phyloP scores from a whole-genome alignment of 2,888 invertebrate species.

The Barypeithes pellucidus region DNA sequence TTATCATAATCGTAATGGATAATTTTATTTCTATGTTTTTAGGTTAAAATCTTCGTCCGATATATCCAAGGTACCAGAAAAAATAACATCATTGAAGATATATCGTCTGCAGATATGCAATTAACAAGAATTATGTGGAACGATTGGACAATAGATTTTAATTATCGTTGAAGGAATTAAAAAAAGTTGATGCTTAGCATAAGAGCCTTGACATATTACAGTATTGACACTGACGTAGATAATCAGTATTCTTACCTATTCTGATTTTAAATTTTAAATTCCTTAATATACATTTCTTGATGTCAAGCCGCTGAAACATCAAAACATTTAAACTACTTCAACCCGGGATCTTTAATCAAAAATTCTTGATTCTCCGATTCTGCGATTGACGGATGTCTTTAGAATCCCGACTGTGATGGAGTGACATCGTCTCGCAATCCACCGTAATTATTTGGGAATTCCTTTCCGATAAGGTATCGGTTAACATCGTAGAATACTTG shows the following conservation, averaged over 20 bases:
- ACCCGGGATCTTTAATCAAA: constrained; percentile 20
- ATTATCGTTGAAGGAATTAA: too few species aligned
- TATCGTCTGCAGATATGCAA: too few species aligned
- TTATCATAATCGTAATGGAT: too few species aligned
- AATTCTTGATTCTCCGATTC: constrained; percentile 41
- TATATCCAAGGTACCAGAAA: too few species aligned
- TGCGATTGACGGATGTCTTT: constrained; percentile 39
- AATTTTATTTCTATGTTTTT: too few species aligned
- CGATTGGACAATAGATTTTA: too few species aligned
- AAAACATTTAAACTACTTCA: constrained; percentile 5
- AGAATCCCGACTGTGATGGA: constrained; percentile 44
- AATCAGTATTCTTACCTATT: not conserved
- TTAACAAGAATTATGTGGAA: too few species aligned
- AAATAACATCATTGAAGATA: too few species aligned
- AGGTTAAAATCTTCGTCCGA: too few species aligned
- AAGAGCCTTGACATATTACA: too few species aligned
- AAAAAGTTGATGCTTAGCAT: too few species aligned
- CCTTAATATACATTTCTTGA: not conserved
- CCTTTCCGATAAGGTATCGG: constrained; percentile 34
- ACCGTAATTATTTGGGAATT: constrained; percentile 47
- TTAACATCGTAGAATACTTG: constrained; percentile 43
- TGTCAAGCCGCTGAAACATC: not conserved
- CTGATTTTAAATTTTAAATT: not conserved
- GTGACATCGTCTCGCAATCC: constrained; percentile 33
- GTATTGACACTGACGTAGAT: too few species aligned